These are phyloP conservation scores for Dolichomitus sp. DNA, from an alignment of 2,888 invertebrate genomes.

Conservation along the genomic window DNA sequence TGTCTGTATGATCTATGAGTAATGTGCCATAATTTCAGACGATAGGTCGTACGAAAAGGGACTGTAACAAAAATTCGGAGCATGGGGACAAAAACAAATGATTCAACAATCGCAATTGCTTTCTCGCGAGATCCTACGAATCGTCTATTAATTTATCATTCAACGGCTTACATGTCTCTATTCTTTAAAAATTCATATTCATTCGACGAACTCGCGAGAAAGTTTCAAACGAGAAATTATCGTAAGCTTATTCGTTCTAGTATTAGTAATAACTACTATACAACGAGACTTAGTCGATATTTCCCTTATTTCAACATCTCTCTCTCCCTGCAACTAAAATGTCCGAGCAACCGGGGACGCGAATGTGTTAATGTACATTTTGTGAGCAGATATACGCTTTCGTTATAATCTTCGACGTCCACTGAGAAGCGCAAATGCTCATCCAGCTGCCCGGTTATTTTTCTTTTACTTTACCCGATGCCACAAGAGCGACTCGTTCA, in stretches of 20 bases:
- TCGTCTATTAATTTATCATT: slow-evolving; percentile 3
- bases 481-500: slow-evolving; percentile 25
- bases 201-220: slow-evolving; percentile 49
- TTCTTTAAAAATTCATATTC: slow-evolving; percentile 4
- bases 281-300: slow-evolving; percentile 72
- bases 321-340: slow-evolving; percentile 37
- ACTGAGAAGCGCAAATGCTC: slow-evolving; percentile 23
- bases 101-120: slow-evolving; percentile 51
- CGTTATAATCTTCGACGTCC: slow-evolving; percentile 39
- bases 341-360: slow-evolving; percentile 40
- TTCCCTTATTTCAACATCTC: slow-evolving; percentile 37
- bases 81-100: slow-evolving; percentile 33
- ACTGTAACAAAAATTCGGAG: slow-evolving; percentile 62
- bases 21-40: slow-evolving; percentile 41
- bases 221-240: slow-evolving; percentile 65
- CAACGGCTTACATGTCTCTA: background rate
- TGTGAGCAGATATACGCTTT: slow-evolving; percentile 45
- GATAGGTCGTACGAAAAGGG: slow-evolving; percentile 72
- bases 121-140: slow-evolving; percentile 47
- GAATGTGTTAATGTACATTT: slow-evolving; percentile 54
- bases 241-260: slow-evolving; percentile 63
- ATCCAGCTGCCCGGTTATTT: slow-evolving; percentile 18
- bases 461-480: slow-evolving; percentile 30
- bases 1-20: slow-evolving; percentile 19
- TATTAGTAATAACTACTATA: slow-evolving; percentile 71